Evolutionary conservation across 2,888 invertebrate species (phyloP), one percentile per base, ranked within the genome.

Genomic region (Lepidochrysops patricia): DNA sequence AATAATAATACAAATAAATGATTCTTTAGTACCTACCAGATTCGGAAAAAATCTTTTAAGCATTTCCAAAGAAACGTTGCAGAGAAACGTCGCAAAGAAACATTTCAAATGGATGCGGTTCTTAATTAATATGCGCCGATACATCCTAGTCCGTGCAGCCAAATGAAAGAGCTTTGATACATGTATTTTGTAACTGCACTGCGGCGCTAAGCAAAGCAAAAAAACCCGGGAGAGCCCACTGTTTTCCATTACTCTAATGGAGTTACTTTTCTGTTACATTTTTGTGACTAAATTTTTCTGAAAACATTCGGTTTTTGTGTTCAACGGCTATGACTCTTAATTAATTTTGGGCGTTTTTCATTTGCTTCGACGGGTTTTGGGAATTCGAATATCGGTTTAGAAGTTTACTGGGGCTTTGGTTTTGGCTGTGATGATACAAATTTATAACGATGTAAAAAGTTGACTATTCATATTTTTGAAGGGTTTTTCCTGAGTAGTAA

Each of bases 201-300:
- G 84, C 84, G 83, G 82, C 63, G 58, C 59, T 62, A 59, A 50
- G 57, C 61, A 62, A 57, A 58, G 58, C 63, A 59, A 60, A 63
- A 63, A 65, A 60, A 64, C 63, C 61, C 79, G 74, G 67, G 75
- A 78, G 77, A 77, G 77, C 75, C 75, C 80, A 82, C 79, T 84
- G 80, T 84, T 83, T 83, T 83, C 84, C 84, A 85, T 84, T 84
- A 84, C 72, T 70, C 71, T 84, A 85, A 85, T 84, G 83, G 66
- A 68, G 65, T 67, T 66, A 67, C 67, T 66, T 66, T 79, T 75
- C 75, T 71, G 76, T 77, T 72, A 78, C 72, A 77, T 81, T 81
- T 80, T 77, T 74, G 75, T 71, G 72, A 72, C 74, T 72, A 60
- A 61, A 64, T 59, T 66, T 62, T 60, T 52, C 26, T 35, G 52